A percentile compares a stretch with the other conserved stretches of the same genome.
These are phyloP conservation scores for Nibea albiflora DNA, from an alignment of 2,113 vertebrate genomes.

Conservation along the genomic window DNA sequence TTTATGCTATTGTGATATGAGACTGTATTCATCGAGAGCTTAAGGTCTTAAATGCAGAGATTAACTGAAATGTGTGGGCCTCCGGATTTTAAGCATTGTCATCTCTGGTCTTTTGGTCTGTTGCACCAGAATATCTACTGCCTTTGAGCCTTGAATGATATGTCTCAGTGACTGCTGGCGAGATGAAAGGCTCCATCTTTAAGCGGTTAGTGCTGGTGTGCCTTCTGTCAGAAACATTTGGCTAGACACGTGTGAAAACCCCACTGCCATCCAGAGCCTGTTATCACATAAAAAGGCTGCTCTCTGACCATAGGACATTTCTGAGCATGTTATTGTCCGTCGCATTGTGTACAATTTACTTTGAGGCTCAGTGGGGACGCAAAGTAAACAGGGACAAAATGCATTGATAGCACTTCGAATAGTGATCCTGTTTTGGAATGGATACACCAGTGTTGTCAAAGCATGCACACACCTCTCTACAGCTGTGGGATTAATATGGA, in stretches of 20 bases:
- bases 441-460: conserved; percentile 15
- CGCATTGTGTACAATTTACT: conserved; percentile 57
- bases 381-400: conserved; percentile 54
- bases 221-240: conserved; percentile 73
- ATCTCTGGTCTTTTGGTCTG: conserved; percentile 36
- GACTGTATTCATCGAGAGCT: not conserved
- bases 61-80: conserved; percentile 2
- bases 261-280: conserved; percentile 61
- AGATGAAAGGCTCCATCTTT: conserved; percentile 77
- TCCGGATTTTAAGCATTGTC: conserved; percentile 29
- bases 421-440: conserved; percentile 49
- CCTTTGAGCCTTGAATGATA: conserved; percentile 68
- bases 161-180: conserved; percentile 60
- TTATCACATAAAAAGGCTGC: conserved; percentile 73
- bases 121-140: conserved; percentile 34
- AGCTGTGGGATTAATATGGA: conserved; percentile 37
- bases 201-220: conserved; percentile 67
- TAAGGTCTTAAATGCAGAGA: conserved; percentile 17
- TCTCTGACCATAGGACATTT: conserved; percentile 63
- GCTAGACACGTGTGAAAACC: conserved; percentile 63
- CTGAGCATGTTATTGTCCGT: conserved; percentile 59
- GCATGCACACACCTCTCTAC: conserved; percentile 3
- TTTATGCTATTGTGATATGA: not conserved
- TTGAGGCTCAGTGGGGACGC: conserved; percentile 28
- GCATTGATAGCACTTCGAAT: conserved; percentile 25